Base-by-base conservation (phyloP, 1,140 invertebrate genomes). In the Brachionus sp. region DNA sequence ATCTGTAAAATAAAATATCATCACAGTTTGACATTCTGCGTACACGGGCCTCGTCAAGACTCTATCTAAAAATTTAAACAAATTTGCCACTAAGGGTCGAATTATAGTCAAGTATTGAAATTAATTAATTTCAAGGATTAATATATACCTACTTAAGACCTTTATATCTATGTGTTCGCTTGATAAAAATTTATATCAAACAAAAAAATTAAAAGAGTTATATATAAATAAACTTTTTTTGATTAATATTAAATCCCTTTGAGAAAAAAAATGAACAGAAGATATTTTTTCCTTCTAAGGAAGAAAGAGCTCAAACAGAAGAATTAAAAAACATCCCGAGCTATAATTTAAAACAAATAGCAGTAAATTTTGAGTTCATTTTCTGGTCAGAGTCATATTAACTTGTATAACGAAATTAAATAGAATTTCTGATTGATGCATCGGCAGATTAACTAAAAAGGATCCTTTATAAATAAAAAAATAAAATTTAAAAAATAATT, bases 91-190 rank as follows among this genome's bases (percentile, higher is more conserved):
- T 7, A 19, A 57, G 50, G 50, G 50, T 57, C 50, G 50, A 57
- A 19, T 57, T 23, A 9, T 57, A 57, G 50, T 57, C 50, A 57
- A 57, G 50, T 57, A 57, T 57, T 57, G 19, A 57, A 19, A 57
- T 57, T 57, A 57, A 57, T 57, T 57, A 57, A 57, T 57, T 57
- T 57, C 50, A 57, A 57, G 50, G 50, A 57, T 57, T 57, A 57
- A 57, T 57, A 57, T 50, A 50, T 57, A 57, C 50, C 50, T n/a
- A 57, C 50, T 57, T 50, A 23, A 23, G 50, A 57, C 16, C 16
- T 57, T 57, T 57, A 57, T 57, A 57, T 57, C 50, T 57, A 57
- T 57, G 50, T 57, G 6, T 53, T 19, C 9, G n/a, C 19, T 57
- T 57, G 50, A 57, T 19, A 16, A 57, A 57, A 57, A 23, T 57